Evolutionary conservation across 1,140 invertebrate species (phyloP), one percentile per base, ranked within the genome.

Genomic region (Cydia amplana): DNA sequence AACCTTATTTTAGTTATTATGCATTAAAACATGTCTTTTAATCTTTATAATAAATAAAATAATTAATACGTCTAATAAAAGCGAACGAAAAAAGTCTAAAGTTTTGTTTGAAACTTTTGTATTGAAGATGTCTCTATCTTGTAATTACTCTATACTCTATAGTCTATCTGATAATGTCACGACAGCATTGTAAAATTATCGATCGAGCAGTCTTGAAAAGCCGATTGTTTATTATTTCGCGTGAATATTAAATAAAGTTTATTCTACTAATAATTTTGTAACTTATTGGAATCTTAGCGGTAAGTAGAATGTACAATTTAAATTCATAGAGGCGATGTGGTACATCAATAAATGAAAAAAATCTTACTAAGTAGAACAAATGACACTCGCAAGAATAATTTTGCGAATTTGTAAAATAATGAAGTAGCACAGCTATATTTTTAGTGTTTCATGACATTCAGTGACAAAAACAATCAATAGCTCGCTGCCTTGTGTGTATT

Each of bases 181-280:
- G 65, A 70, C 65, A 70, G 65, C 65, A 70, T 70, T 70, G 65
- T 70, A 36, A 70, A 70, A 70, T 70, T 70, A 70, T 70, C 65
- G 65, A 70, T 70, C 65, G 65, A 36, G 65, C n/a, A 36, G 28
- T 70, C 36, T 40, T 70, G 65, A 70, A 70, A 70, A 70, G 65
- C 65, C 65, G 65, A 70, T 70, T 70, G 65, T 70, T 70, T 70
- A 70, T 70, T 36, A 70, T 70, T 9, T 43, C 7, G 14, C 16
- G 28, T 70, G 28, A 70, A 70, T 70, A 70, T 70, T 43, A 70
- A 70, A 70, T 40, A 70, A 36, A 70, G 65, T 70, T 40, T 70
- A 32, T 36, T 18, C 65, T 40, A 70, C n/a, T 70, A 18, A 70
- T 70, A n/a, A 70, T 70, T 70, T 40, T 36, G n/a, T 43, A 36